phyloP scores from a whole-genome alignment of 2,113 vertebrate species.

The Rhea americana region DNA sequence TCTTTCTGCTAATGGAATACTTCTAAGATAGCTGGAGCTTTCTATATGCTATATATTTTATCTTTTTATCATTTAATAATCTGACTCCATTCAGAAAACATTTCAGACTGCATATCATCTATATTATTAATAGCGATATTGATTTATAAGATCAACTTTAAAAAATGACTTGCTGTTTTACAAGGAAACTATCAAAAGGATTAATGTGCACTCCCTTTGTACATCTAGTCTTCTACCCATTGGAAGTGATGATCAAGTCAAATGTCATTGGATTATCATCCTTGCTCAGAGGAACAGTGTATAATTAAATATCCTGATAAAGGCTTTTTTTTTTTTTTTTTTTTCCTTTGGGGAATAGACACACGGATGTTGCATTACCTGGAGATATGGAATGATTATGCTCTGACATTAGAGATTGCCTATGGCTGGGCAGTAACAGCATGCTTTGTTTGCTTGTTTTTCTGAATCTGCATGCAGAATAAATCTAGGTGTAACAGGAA shows the following conservation, averaged over 20 bases:
- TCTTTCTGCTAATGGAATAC: conserved; percentile 27
- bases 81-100: conserved; percentile 56
- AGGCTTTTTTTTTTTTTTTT: background rate
- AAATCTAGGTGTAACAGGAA: background rate
- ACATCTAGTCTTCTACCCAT: background rate
- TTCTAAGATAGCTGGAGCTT: conserved; percentile 22
- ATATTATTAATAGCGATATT: conserved; percentile 27
- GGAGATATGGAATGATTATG: background rate
- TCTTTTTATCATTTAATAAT: conserved; percentile 50
- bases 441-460: background rate
- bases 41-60: conserved; percentile 10
- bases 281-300: background rate
- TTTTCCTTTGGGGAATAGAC: background rate
- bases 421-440: background rate
- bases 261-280: background rate
- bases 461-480: conserved; percentile 11
- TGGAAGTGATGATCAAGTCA: background rate
- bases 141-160: conserved; percentile 26
- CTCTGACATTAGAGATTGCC: background rate
- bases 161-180: conserved; percentile 41
- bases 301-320: background rate
- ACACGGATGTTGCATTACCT: background rate
- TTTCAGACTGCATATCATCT: background rate
- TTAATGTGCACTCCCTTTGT: conserved; percentile 9
- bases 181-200: conserved; percentile 35